A percentile compares a stretch with the other conserved stretches of the same genome.
phyloP scores from a whole-genome alignment of 2,888 invertebrate species.

The Eupithecia exiguata region DNA sequence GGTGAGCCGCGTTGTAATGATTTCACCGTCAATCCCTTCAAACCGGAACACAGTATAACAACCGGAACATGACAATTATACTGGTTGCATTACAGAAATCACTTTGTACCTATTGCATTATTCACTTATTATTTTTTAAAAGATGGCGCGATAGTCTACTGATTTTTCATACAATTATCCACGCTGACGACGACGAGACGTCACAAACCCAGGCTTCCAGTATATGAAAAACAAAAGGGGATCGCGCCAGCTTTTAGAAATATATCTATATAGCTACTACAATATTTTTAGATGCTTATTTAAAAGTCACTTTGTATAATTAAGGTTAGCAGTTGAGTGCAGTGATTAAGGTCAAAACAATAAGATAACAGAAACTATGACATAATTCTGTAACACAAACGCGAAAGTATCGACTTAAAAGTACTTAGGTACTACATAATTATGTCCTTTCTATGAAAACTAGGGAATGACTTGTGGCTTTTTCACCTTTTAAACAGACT shows the following conservation, averaged over 20 bases:
- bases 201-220: too few species aligned
- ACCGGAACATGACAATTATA: constrained; percentile 25
- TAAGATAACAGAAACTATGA: constrained; percentile 57
- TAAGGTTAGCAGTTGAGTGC: constrained; percentile 25
- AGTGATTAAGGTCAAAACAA: constrained; percentile 27
- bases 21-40: constrained; percentile 31
- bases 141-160: too few species aligned
- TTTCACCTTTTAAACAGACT: constrained; percentile 12
- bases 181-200: too few species aligned
- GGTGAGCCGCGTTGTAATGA: constrained; percentile 9
- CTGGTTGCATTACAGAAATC: constrained; percentile 24
- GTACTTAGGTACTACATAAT: background rate
- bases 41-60: constrained; percentile 31
- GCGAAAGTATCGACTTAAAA: background rate
- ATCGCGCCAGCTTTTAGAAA: background rate
- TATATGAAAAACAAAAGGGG: too few species aligned
- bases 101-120: constrained; percentile 2
- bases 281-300: constrained; percentile 16
- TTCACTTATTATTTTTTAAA: background rate
- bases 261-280: background rate
- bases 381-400: constrained; percentile 8
- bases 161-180: too few species aligned
- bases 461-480: constrained; percentile 11
- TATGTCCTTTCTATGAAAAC: background rate
- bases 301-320: constrained; percentile 10